These are phyloP conservation scores for Dreissena rostriformis DNA, from an alignment of 1,140 invertebrate species.

Conservation along the genomic window DNA sequence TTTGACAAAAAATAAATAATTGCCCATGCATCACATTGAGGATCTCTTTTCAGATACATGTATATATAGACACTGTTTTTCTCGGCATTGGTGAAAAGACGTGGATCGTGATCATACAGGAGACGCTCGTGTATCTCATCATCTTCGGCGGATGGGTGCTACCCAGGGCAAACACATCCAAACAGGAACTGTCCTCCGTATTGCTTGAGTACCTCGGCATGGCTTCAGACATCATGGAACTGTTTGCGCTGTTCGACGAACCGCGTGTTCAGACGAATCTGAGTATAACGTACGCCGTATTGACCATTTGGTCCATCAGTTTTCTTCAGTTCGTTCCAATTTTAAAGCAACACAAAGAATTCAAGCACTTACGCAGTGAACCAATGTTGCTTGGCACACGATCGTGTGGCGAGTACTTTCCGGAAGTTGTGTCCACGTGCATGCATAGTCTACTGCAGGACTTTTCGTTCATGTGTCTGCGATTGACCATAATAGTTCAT, in stretches of 20 bases:
- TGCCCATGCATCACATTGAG: not conserved
- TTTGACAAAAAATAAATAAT: not conserved
- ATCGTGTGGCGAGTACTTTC: slow-evolving; percentile 26
- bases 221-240: slow-evolving; percentile 96
- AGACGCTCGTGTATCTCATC: slow-evolving; percentile 90
- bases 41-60: not conserved
- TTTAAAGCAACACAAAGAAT: slow-evolving; percentile 59
- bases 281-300: slow-evolving; percentile 61
- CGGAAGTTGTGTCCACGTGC: slow-evolving; percentile 18
- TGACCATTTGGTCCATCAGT: slow-evolving; percentile 86
- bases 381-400: not conserved
- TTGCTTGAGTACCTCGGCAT: slow-evolving; percentile 89
- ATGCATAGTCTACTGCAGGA: slow-evolving; percentile 83
- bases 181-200: slow-evolving; percentile 94
- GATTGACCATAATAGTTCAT: slow-evolving; percentile 90
- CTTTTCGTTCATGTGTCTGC: slow-evolving; percentile 91
- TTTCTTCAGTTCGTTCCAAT: slow-evolving; percentile 86
- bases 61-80: not conserved
- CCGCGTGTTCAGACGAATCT: slow-evolving; percentile 61
- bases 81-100: slow-evolving; percentile 60
- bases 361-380: not conserved
- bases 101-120: slow-evolving; percentile 93
- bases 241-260: slow-evolving; percentile 92
- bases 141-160: slow-evolving; percentile 93
- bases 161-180: slow-evolving; percentile 92